These are phyloP conservation scores for Melipona beecheii DNA, from an alignment of 2,888 invertebrate species.

Conservation along the genomic window DNA sequence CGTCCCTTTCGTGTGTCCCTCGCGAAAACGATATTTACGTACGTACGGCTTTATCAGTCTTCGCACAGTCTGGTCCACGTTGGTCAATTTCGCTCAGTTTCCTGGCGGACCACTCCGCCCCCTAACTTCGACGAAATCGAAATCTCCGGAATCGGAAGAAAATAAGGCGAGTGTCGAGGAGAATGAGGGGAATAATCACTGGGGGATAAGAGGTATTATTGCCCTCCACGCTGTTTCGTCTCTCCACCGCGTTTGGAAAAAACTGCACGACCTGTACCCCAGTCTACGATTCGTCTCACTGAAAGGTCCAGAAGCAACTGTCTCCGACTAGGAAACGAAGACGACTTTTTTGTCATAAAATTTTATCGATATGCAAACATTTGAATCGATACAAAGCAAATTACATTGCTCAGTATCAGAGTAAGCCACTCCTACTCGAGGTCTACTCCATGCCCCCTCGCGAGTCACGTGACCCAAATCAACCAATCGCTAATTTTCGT, in stretches of 20 bases:
- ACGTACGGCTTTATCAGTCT: conserved; percentile 57
- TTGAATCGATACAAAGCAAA: too few relatives aligned
- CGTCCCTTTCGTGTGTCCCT: conserved; percentile 9
- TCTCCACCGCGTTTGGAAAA: background rate
- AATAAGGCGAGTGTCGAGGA: conserved; percentile 58
- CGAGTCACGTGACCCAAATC: too few relatives aligned
- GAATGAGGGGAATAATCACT: conserved; percentile 46
- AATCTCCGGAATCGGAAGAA: conserved; percentile 50
- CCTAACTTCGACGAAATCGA: conserved; percentile 55
- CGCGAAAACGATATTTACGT: conserved; percentile 54
- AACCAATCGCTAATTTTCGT: too few relatives aligned
- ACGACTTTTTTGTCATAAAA: too few relatives aligned
- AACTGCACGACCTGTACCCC: too few relatives aligned
- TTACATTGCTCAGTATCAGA: too few relatives aligned
- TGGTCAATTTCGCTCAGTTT: conserved; percentile 62
- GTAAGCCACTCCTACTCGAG: too few relatives aligned
- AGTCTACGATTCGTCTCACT: too few relatives aligned
- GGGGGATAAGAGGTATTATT: conserved; percentile 12
- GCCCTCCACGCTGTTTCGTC: background rate
- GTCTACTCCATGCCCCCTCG: too few relatives aligned
- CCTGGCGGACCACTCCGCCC: conserved; percentile 54
- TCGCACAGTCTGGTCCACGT: conserved; percentile 33
- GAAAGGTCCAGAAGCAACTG: too few relatives aligned
- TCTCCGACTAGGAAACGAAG: too few relatives aligned
- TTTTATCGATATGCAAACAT: too few relatives aligned